Conservation (phyloP, 2,888 invertebrate species). For the Drosophila fulvimacula region DNA sequence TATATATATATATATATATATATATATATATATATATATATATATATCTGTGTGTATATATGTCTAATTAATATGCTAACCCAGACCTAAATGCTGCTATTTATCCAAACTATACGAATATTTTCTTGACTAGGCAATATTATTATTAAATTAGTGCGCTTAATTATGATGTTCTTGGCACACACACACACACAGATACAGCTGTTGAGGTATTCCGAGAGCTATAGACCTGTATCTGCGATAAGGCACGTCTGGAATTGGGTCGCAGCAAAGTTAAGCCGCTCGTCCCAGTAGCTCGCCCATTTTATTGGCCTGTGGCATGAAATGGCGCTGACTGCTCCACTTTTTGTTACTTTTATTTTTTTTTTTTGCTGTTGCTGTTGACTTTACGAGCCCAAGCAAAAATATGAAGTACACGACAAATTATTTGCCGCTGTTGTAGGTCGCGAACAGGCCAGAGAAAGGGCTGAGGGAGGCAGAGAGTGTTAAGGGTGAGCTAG, state of each 20-base stretch:
- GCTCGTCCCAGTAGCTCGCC: slow-evolving; percentile 7
- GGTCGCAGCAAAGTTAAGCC: slow-evolving; percentile 43
- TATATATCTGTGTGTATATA: not conserved
- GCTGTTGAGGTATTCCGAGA: slow-evolving; percentile 28
- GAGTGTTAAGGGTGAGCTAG: too few relatives aligned
- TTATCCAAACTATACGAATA: slow-evolving; percentile 26
- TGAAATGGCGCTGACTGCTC: slow-evolving; percentile 69
- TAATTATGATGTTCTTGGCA: slow-evolving; percentile 55
- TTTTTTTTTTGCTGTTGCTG: slow-evolving; percentile 28
- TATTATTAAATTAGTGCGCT: slow-evolving; percentile 61
- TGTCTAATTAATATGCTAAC: slow-evolving; percentile 43
- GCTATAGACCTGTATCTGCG: slow-evolving; percentile 34
- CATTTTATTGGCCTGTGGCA: slow-evolving; percentile 71
- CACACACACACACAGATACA: not conserved
- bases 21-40: not conserved
- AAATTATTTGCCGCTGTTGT: slow-evolving; percentile 64
- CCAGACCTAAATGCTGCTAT: slow-evolving; percentile 16
- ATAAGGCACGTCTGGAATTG: slow-evolving; percentile 79
- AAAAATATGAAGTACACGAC: slow-evolving; percentile 56
- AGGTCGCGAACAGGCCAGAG: slow-evolving; percentile 32
- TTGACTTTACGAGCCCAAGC: slow-evolving; percentile 57
- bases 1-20: not conserved
- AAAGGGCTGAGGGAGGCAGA: not conserved
- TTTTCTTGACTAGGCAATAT: slow-evolving; percentile 38
- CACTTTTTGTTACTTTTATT: slow-evolving; percentile 27